Conservation (phyloP, 2,888 invertebrate genomes). For the Mystacides longicornis region DNA sequence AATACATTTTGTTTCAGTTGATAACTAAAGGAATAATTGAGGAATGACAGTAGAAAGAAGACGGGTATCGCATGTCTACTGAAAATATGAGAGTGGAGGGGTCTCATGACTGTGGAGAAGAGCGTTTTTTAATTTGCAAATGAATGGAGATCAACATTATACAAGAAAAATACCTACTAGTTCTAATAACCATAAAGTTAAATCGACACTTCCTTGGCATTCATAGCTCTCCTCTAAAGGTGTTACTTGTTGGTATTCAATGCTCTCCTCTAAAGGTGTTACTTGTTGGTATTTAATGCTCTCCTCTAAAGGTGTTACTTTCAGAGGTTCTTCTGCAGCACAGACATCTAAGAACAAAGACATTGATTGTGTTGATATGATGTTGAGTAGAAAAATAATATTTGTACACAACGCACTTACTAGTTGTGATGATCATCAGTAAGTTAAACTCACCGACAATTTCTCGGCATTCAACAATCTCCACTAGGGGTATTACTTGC, state of each 20-base stretch:
- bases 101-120: too few relatives aligned
- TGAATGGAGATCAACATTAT: too few relatives aligned
- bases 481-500: neutral
- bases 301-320: neutral
- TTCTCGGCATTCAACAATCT: neutral
- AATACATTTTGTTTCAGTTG: too few relatives aligned
- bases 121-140: too few relatives aligned
- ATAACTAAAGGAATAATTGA: too few relatives aligned
- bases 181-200: too few relatives aligned
- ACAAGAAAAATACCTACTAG: too few relatives aligned
- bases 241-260: neutral
- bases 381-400: neutral
- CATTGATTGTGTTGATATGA: neutral
- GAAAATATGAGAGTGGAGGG: too few relatives aligned
- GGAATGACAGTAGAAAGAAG: too few relatives aligned
- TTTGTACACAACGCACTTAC: neutral
- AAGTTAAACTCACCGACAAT: neutral
- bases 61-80: too few relatives aligned
- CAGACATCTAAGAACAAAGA: neutral
- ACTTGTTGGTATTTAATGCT: neutral
- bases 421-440: neutral
- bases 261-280: neutral
- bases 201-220: too few relatives aligned
- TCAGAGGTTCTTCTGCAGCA: neutral
- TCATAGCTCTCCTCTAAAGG: neutral